Conservation (phyloP, 2,113 vertebrate genomes). For the Lucifuga dentata region DNA sequence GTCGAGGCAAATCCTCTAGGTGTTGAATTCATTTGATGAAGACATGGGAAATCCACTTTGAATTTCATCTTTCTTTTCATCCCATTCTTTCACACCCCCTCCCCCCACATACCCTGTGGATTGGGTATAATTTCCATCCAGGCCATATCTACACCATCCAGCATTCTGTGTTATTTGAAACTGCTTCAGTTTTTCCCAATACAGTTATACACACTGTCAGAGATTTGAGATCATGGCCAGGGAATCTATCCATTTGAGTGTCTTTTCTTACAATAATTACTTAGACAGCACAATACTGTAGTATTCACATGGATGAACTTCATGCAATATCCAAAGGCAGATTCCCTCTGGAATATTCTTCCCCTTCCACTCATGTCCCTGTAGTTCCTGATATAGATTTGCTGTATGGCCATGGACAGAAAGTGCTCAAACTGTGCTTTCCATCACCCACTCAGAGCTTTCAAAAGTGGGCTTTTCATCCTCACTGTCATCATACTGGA, state of each 20-base stretch:
- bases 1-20: constrained; percentile 66
- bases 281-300: constrained; percentile 63
- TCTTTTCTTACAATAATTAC: constrained; percentile 61
- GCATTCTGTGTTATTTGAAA: constrained; percentile 33
- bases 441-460: constrained; percentile 98
- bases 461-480: constrained; percentile 88
- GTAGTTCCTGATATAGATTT: constrained; percentile 85
- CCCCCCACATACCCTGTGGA: constrained; percentile 39
- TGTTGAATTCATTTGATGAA: constrained; percentile 55
- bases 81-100: constrained; percentile 27
- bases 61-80: constrained; percentile 37
- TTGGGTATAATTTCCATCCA: constrained; percentile 53
- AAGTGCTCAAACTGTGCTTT: constrained; percentile 91
- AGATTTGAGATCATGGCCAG: constrained; percentile 58
- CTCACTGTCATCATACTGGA: constrained; percentile 91
- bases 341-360: constrained; percentile 31
- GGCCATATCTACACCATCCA: constrained; percentile 41
- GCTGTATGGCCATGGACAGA: constrained; percentile 78
- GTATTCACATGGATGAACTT: constrained; percentile 77
- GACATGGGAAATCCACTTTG: constrained; percentile 61
- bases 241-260: constrained; percentile 45
- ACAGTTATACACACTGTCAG: constrained; percentile 55
- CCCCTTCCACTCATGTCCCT: constrained; percentile 75
- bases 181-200: constrained; percentile 52
- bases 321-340: constrained; percentile 72